A percentile compares a stretch with the other conserved stretches of the same genome.
Evolutionary conservation across 2,888 invertebrate genomes (phyloP).

Genomic region (Drosophila tripunctata): DNA sequence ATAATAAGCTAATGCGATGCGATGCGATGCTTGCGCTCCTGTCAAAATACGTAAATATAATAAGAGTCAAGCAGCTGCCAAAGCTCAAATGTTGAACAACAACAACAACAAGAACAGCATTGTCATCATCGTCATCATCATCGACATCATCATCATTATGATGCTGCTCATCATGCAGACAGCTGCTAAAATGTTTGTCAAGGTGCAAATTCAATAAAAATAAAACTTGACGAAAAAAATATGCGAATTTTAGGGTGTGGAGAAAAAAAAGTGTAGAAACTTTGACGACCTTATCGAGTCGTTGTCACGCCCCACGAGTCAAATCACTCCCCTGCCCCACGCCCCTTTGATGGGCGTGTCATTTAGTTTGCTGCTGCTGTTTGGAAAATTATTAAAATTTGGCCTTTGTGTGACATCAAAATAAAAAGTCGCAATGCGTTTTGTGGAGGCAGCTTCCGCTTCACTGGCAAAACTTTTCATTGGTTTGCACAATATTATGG

Average conservation of each 20-base stretch:
- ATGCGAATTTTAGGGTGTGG: too few species aligned
- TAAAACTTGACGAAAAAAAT: slow-evolving; percentile 33
- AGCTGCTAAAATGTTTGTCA: slow-evolving; percentile 72
- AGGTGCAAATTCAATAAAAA: slow-evolving; percentile 79
- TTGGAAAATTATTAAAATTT: slow-evolving; percentile 72
- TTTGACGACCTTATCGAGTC: slow-evolving; percentile 71
- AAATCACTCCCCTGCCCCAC: not conserved
- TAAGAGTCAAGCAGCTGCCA: slow-evolving; percentile 17
- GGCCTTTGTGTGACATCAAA: slow-evolving; percentile 67
- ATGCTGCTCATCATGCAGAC: slow-evolving; percentile 15
- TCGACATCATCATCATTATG: slow-evolving; percentile 35
- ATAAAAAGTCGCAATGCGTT: slow-evolving; percentile 35
- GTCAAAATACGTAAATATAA: slow-evolving; percentile 77
- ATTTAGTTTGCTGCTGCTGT: slow-evolving; percentile 52
- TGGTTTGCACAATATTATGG: slow-evolving; percentile 63
- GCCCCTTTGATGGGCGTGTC: slow-evolving; percentile 46
- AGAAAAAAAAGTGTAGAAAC: slow-evolving; percentile 33
- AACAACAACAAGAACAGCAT: not conserved
- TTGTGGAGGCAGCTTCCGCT: slow-evolving; percentile 57
- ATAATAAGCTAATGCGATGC: slow-evolving; percentile 49
- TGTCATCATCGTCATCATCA: slow-evolving; percentile 25
- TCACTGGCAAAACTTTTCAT: slow-evolving; percentile 69
- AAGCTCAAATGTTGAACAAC: slow-evolving; percentile 6
- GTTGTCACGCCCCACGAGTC: slow-evolving; percentile 68
- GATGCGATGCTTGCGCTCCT: slow-evolving; percentile 42